These are phyloP conservation scores for Rhagophthalmus giganteus DNA, from an alignment of 2,888 invertebrate genomes.

Conservation along the genomic window DNA sequence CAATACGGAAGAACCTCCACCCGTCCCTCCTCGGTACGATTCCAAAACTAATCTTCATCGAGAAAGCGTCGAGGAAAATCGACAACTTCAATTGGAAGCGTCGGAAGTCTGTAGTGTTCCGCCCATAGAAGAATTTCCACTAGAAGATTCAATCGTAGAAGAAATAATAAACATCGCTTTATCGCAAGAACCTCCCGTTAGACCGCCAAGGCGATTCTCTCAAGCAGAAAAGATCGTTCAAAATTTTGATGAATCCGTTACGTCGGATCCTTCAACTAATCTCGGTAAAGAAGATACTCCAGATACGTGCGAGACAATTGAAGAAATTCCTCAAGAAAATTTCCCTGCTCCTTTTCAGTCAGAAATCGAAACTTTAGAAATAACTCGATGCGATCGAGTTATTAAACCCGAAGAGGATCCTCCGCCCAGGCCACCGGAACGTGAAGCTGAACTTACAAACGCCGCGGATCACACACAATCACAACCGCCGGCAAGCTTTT, in stretches of 20 bases:
- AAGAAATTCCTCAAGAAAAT: not conserved
- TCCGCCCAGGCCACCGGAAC: slow-evolving; percentile 50
- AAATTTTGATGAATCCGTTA: not conserved
- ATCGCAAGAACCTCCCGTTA: not conserved
- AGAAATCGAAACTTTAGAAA: too few species aligned
- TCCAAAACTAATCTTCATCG: slow-evolving; percentile 16
- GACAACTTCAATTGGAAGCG: not conserved
- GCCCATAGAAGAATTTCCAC: not conserved
- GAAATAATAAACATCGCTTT: not conserved
- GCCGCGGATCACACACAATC: slow-evolving; percentile 47
- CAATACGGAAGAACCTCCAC: slow-evolving; percentile 55
- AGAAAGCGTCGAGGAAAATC: slow-evolving; percentile 7
- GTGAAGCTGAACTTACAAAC: slow-evolving; percentile 47
- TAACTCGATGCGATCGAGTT: slow-evolving; percentile 1
- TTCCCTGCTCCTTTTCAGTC: not conserved
- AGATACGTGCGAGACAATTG: not conserved
- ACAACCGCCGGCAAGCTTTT: slow-evolving; percentile 53
- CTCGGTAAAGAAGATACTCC: not conserved
- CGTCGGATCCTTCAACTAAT: not conserved
- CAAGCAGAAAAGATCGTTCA: not conserved
- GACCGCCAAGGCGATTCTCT: not conserved
- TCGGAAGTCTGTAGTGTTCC: not conserved
- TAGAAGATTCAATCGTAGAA: not conserved
- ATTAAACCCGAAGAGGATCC: slow-evolving; percentile 46
- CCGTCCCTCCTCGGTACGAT: slow-evolving; percentile 45